phyloP scores from a whole-genome alignment of 2,888 invertebrate genomes.

The Hemithea aestivaria region DNA sequence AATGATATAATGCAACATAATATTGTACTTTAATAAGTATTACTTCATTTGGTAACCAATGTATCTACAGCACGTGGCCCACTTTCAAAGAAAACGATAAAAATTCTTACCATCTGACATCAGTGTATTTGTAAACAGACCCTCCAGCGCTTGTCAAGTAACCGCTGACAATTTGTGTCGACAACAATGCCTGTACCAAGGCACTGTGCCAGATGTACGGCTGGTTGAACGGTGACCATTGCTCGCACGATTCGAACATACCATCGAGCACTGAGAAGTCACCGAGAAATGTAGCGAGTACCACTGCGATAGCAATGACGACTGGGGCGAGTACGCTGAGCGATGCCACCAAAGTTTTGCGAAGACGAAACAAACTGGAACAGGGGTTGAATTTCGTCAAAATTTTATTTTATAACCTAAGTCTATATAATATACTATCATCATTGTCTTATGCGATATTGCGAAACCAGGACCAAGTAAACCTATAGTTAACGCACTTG shows the following conservation, averaged over 20 bases:
- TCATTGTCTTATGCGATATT: too few relatives aligned
- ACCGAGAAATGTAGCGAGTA: conserved; percentile 59
- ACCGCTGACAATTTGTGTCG: conserved; percentile 82
- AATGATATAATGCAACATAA: too few relatives aligned
- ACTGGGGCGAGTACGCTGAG: conserved; percentile 57
- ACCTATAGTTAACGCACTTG: too few relatives aligned
- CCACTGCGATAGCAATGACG: conserved; percentile 51
- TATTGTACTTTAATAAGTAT: too few relatives aligned
- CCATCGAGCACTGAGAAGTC: conserved; percentile 45
- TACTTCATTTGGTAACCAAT: too few relatives aligned
- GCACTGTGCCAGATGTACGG: conserved; percentile 81
- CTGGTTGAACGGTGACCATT: conserved; percentile 56
- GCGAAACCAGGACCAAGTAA: too few relatives aligned
- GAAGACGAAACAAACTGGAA: conserved; percentile 72
- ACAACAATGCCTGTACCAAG: conserved; percentile 81
- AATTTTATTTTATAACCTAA: too few relatives aligned
- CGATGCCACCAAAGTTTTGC: conserved; percentile 69
- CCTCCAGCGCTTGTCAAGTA: conserved; percentile 82
- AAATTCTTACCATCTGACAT: conserved; percentile 80
- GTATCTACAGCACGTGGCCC: too few relatives aligned
- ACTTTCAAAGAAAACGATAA: neutral
- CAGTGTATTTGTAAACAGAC: conserved; percentile 80
- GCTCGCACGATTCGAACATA: conserved; percentile 61
- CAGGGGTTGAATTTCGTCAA: neutral
- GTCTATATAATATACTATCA: too few relatives aligned